Conservation (phyloP, 2,888 invertebrate species). For the Zygogramma bicolorata region DNA sequence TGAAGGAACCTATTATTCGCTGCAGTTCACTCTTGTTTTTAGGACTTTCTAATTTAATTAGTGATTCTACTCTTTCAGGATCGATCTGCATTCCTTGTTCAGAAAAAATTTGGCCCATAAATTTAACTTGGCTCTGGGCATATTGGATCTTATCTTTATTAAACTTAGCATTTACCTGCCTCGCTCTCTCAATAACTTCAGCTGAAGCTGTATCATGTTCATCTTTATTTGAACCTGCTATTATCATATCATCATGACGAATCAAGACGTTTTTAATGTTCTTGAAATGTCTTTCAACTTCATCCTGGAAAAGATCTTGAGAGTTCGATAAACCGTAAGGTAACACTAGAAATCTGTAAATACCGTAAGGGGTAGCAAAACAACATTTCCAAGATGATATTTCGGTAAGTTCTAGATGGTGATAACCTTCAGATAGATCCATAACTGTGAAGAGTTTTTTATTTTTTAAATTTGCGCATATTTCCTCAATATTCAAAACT, state of each 20-base stretch:
- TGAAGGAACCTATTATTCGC: too few species aligned
- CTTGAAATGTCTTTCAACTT: background rate
- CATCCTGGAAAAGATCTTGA: conserved; percentile 19
- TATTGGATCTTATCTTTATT: too few species aligned
- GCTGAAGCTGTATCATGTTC: too few species aligned
- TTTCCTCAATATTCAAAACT: conserved; percentile 22
- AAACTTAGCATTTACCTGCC: too few species aligned
- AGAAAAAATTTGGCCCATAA: too few species aligned
- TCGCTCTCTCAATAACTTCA: too few species aligned
- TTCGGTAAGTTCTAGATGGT: background rate
- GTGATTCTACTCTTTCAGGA: too few species aligned
- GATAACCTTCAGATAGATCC: conserved; percentile 16
- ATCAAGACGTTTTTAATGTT: background rate
- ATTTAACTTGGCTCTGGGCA: too few species aligned
- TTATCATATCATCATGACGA: conserved; percentile 19
- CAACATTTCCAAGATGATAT: background rate
- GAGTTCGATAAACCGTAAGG: conserved; percentile 15
- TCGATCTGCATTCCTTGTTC: too few species aligned
- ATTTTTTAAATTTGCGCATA: conserved; percentile 3
- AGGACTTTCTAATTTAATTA: too few species aligned
- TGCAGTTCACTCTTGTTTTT: too few species aligned
- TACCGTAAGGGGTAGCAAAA: background rate
- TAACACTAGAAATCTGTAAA: background rate
- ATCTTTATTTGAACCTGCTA: too few species aligned
- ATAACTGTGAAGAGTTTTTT: conserved; percentile 14